Evolutionary conservation across 2,113 vertebrate species (phyloP), one percentile per base, ranked within the genome.

Genomic region (Pedetes capensis): DNA sequence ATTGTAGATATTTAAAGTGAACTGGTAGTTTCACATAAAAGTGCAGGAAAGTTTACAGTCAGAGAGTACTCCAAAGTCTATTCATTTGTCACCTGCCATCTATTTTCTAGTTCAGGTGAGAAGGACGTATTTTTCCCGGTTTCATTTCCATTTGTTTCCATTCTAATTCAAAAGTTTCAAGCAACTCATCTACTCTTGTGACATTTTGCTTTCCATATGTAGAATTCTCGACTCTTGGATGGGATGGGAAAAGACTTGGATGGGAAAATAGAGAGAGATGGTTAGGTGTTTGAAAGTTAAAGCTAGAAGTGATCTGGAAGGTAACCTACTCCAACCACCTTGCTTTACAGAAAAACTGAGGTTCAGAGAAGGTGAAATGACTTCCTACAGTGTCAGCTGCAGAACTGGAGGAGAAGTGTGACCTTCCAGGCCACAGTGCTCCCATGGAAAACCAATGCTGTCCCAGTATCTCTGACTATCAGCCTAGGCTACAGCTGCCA

Each of bases 1-100:
- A 96, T 87, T 95, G 85, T 93, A 94, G 95, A 96, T 96, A 97
- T 97, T 97, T 96, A 97, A 97, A 96, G 89, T 95, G 79, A 97
- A 97, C 93, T 91, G 82, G 87, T 95, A 91, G 96, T 90, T 91
- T 93, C 91, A 96, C 79, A 97, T 80, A 59, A 94, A 97, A 96
- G 72, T 93, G 6, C 47, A 91, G 59, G 79, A 89, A 97, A 96
- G 93, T 96, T 97, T 93, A 93, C 34, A 93, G 84, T 91, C 74
- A 76, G 91, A 94, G 81, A 93, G 86, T 71, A 91, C 74, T 94
- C 87, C 79, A 93, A 96, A 97, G 42, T 87, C 87, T 87, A 75
- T 80, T 96, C 89, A 89, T 92, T 96, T 96, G 93, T 94, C 53
- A 92, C 37, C 61, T 57, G 53, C 76, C 49, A 87, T 93, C 75